Percentiles rank a stretch among this genome's conserved stretches.
These are phyloP conservation scores for Melinaea marsaeus DNA, from an alignment of 2,888 invertebrate species.

Conservation along the genomic window DNA sequence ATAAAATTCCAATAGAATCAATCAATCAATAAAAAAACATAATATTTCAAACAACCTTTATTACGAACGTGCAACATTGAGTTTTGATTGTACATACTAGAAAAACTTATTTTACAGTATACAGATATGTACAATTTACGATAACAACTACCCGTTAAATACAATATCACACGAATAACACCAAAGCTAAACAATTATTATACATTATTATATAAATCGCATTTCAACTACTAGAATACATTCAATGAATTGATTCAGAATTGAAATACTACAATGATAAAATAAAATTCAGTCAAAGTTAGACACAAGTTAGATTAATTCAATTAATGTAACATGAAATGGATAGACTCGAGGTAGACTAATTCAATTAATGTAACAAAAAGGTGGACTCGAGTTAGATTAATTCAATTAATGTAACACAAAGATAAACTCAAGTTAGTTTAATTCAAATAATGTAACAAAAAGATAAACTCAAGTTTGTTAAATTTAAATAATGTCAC, in stretches of 20 bases:
- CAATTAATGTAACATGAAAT: too few species aligned
- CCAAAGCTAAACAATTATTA: conserved; percentile 3
- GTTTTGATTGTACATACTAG: conserved; percentile 1
- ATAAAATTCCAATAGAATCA: not conserved
- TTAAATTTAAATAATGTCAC: too few species aligned
- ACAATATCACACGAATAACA: conserved; percentile 1
- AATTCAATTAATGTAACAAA: too few species aligned
- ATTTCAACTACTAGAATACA: conserved; percentile 11
- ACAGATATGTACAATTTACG: conserved; percentile 22
- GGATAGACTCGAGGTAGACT: too few species aligned
- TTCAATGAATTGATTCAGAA: not conserved
- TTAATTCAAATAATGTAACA: too few species aligned
- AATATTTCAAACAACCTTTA: not conserved
- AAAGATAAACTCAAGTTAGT: too few species aligned
- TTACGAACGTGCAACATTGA: conserved; percentile 9
- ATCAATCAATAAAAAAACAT: not conserved
- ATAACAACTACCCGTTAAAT: conserved; percentile 1
- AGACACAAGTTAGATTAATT: too few species aligned
- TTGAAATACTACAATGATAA: not conserved
- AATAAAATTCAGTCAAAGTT: not conserved
- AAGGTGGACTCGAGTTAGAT: too few species aligned
- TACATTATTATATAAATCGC: conserved; percentile 7
- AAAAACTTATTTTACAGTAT: conserved; percentile 7
- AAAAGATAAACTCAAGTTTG: too few species aligned
- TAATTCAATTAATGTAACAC: too few species aligned